Evolutionary conservation across 2,113 vertebrate species (phyloP), one percentile per base, ranked within the genome.

Genomic region (Chloroceryle aenea): DNA sequence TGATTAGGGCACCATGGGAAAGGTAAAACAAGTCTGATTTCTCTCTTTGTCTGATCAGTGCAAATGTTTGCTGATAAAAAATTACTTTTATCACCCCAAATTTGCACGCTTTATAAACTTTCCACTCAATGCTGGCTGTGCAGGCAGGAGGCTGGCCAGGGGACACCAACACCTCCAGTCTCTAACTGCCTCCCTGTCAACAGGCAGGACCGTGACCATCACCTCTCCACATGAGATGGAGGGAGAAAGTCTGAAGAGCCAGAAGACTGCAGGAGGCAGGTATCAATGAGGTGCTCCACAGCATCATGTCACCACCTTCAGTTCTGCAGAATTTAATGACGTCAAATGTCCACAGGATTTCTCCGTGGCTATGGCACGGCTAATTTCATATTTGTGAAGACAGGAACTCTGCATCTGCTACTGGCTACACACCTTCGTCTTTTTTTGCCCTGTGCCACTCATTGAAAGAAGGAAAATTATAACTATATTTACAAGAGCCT

Each of bases 331-430:
- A 47, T 58, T 69, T 86, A 38, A 92, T 55, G 42, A 71, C 71
- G 43, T 53, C 55, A 73, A n/a, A 92, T 27, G 32, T 23, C 64
- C 76, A 63, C 34, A 55, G 58, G 64, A 36, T 34, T 64, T 9
- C 68, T 74, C 72, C 1, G 0, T 1, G 19, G 59, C 12, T 40
- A 19, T 4, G 1, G 15, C 53, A 58, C 14, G 2, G 15, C 14
- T 87, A 53, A 88, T 73, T 83, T 62, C 18, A 8, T 68, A 64
- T 62, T 53, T 86, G n/a, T 58, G 43, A 75, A 91, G 85, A 73
- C 12, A 43, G 14, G 59, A 94, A 80, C 32, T 77, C 45, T 56
- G 40, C 34, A 74, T 87, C 81, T 91, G 43, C 52, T 83, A 58
- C 62, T 79, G 82, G 82, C 87, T 85, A 62, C 67, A 43, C 2